Conservation (phyloP, 1,140 invertebrate species). For the Brachionus angularis region DNA sequence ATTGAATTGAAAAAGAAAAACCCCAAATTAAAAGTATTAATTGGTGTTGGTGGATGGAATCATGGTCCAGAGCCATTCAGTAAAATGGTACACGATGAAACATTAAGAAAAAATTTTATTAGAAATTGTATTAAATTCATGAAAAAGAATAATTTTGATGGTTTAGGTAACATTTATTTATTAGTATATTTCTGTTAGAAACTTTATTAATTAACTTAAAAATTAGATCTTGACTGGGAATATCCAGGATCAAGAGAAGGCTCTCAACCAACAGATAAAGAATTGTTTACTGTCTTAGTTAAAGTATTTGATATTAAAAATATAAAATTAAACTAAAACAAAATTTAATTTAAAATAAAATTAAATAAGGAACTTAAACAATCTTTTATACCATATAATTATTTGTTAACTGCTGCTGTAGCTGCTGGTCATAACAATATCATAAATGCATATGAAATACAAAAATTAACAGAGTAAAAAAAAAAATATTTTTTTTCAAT, state of each 20-base stretch:
- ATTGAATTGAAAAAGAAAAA: slow-evolving; percentile 56
- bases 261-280: slow-evolving; percentile 45
- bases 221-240: slow-evolving; percentile 50
- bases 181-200: neutral
- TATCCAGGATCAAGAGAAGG: slow-evolving; percentile 47
- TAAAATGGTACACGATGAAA: slow-evolving; percentile 74
- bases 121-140: slow-evolving; percentile 45
- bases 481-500: neutral
- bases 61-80: slow-evolving; percentile 67
- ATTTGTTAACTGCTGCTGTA: slow-evolving; percentile 82
- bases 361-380: slow-evolving; percentile 29
- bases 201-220: slow-evolving; percentile 43
- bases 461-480: slow-evolving; percentile 73
- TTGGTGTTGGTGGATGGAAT: slow-evolving; percentile 85
- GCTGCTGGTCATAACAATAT: slow-evolving; percentile 84
- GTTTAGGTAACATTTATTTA: neutral
- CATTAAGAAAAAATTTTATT: neutral
- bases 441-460: slow-evolving; percentile 85
- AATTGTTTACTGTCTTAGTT: neutral
- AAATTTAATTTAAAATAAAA: neutral
- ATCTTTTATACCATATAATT: slow-evolving; percentile 45
- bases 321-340: no score
- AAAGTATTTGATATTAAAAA: neutral
- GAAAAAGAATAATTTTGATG: slow-evolving; percentile 59
- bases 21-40: slow-evolving; percentile 66